Evolutionary conservation across 2,797 vertebrate genomes (phyloP), one percentile per base, ranked within the genome.

Genomic region (Pseudochromis fuscus): DNA sequence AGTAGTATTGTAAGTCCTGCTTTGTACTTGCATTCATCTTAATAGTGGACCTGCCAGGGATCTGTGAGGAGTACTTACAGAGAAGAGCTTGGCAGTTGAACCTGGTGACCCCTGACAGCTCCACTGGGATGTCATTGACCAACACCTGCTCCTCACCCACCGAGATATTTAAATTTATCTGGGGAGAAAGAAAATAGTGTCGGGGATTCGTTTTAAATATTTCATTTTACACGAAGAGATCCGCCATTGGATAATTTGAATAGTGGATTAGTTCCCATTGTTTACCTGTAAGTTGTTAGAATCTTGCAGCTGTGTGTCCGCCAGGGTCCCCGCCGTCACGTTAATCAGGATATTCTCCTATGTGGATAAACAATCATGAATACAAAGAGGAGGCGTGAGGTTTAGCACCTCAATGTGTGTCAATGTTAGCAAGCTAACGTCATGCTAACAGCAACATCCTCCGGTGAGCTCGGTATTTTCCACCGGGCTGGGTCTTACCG

Each of bases 61-160:
- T n/a, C n/a, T 11, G 9, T 0, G 19, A 60, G 12, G 10, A 15
- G 42, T 44, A 96, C 97, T 96, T 85, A 98, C 97, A 79, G 84
- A 97, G 91, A 68, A 94, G 79, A n/a, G 95, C 96, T 59, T 93
- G 95, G 82, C 95, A 97, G 19, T 85, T 95, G 90, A 99, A 81
- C 62, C 97, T 93, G 23, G 96, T 95, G 75, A 98, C 96, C 8
- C 95, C 95, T 0, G 91, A 96, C 28, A 92, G 84, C 84, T 94
- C 96, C 73, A 98, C 93, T 1, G 95, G 95, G 75, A 97, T 90
- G 75, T 96, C 95, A 88, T 98, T 99, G 61, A 98, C 87, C 81
- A 95, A 91, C 1, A 97, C 93, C 81, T 96, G 94, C 73, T 97
- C 95, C 42, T 92, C 91, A 5, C 83, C 83, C 46, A 94, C 89